Evolutionary conservation across 2,113 vertebrate species (phyloP), one percentile per base, ranked within the genome.

Genomic region (Urocolius indicus): DNA sequence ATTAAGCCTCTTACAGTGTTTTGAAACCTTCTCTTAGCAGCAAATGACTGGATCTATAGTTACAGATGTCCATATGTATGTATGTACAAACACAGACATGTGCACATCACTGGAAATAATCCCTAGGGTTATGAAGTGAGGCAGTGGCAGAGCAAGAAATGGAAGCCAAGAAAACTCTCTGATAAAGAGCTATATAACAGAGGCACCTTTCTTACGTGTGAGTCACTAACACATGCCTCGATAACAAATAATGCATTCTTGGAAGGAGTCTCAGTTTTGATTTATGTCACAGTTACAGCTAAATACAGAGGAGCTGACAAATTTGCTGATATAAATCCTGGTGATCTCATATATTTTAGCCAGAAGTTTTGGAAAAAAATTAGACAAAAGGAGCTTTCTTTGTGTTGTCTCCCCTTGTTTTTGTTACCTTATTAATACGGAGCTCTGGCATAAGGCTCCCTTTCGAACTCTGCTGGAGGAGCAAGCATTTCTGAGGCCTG

Each of bases 181-280:
- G 79, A 89, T 81, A 95, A 96, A 90, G 67, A 94, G 72, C 79
- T 93, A 83, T 93, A 83, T 88, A 95, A 92, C 94, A 93, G 92
- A 92, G 92, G 61, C 75, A 95, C 88, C 92, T 92, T 93, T 82
- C 92, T 93, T 45, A 46, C 13, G 34, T 41, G 52, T 95, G 88
- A 96, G 88, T 95, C 86, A 75, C 94, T 89, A 91, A 80, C 95
- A 92, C 84, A 49, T 84, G 83, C 72, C 84, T 89, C 76, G 88
- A 95, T 95, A 95, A 95, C 77, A 95, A 93, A 90, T 52, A 94
- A 78, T 4, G 21, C 83, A 36, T 85, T 92, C 89, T 92, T 95
- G 94, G 91, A 94, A 38, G 76, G 78, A 92, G 63, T 11, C 72
- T 85, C 32, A 23, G 49, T 67, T 95, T 93, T 95, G 92, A 82